Base-by-base conservation (phyloP, 2,888 invertebrate species). In the Brachylomia viminalis region DNA sequence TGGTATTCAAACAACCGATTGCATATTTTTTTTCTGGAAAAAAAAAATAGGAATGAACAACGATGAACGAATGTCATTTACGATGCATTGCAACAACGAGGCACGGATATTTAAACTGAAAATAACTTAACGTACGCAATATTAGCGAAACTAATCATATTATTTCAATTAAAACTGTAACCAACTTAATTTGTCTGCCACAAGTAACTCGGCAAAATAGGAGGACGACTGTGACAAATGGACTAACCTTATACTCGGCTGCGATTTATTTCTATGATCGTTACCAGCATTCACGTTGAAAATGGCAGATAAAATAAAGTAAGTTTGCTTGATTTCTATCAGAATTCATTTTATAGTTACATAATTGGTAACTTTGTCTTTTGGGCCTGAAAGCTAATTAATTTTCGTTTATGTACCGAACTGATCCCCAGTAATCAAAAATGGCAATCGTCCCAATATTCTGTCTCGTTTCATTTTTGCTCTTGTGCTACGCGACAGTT, bases 281-380 rank as follows among this genome's bases (percentile, higher is more conserved):
- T 38, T 42, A 77, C 45, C 69, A 73, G 82, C 83, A 80, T 77
- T 79, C 65, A 17, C 52, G n/a, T 42, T 58, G 27, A 87, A 80
- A 78, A 95, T 95, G 95, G 93, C 92, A 80, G 95, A 95, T 82
- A 95, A 95, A 94, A 95, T 95, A 91, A 94, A 92, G 95, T 95
- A 90, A 85, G 87, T 83, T 62, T 49, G 23, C 42, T 33, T 47
- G 6, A 38, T 54, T 64, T 45, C 11, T 0, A 30, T n/a, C 7
- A 11, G 3, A 38, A n/a, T 61, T 47, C 2, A 30, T 59, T 42
- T 30, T 20, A 59, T 11, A 45, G 11, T 33, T 45, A 62, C 15
- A 20, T 52, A 27, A 27, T 33, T 80, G n/a, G 27, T 49, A 27
- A n/a, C 11, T 65, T 27, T 15, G 30, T 23, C 23, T 52, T 65